These are phyloP conservation scores for Mystacornis crossleyi DNA, from an alignment of 2,113 vertebrate genomes.

Conservation along the genomic window DNA sequence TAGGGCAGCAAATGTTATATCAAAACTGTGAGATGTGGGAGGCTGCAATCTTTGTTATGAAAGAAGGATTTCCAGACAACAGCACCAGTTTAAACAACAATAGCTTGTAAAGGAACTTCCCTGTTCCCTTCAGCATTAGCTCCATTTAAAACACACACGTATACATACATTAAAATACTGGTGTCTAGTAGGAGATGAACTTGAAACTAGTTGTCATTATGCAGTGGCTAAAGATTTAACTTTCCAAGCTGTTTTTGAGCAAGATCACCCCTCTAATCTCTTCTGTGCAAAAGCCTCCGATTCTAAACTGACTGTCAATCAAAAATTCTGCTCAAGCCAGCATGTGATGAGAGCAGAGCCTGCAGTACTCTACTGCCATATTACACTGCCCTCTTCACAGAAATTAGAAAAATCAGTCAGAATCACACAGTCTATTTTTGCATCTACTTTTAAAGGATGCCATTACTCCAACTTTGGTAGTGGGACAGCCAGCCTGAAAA, in stretches of 20 bases:
- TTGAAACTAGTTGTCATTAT: background rate
- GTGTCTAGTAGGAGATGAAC: background rate
- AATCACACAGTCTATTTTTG: rapidly evolving
- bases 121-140: background rate
- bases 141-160: background rate
- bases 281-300: background rate
- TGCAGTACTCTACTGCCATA: background rate
- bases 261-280: background rate
- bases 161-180: background rate
- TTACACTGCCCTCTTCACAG: background rate
- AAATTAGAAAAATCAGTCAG: background rate
- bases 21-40: background rate
- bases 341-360: background rate
- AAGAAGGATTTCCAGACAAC: background rate
- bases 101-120: background rate
- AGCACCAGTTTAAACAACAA: background rate
- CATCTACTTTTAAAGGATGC: background rate
- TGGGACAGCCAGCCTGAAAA: background rate
- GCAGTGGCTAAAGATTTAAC: background rate
- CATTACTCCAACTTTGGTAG: background rate
- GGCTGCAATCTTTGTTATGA: background rate
- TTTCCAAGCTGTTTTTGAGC: background rate
- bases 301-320: background rate
- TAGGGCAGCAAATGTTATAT: background rate
- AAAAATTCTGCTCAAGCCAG: background rate